phyloP scores from a whole-genome alignment of 2,113 vertebrate genomes.

The Sylvia atricapilla region DNA sequence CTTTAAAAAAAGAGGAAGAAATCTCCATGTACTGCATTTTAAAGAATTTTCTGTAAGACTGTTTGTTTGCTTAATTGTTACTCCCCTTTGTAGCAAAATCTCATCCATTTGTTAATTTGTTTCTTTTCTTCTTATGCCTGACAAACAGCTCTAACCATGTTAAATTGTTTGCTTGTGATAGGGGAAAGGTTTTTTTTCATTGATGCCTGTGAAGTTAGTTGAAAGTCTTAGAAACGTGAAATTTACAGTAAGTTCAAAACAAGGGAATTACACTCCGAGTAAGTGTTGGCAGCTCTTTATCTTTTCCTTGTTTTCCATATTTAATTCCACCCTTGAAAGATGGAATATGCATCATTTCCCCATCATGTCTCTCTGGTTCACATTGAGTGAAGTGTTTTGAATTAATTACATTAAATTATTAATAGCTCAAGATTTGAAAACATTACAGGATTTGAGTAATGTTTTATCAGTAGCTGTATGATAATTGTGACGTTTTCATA shows the following conservation, averaged over 20 bases:
- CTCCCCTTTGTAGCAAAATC: conserved; percentile 28
- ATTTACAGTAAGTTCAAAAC: conserved; percentile 61
- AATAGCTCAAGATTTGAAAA: conserved; percentile 72
- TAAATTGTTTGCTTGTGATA: conserved; percentile 57
- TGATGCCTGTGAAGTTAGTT: conserved; percentile 62
- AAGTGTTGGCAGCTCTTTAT: conserved; percentile 55
- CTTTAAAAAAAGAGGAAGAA: neutral
- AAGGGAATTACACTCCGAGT: conserved; percentile 47
- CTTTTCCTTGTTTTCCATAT: conserved; percentile 66
- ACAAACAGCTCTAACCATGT: conserved; percentile 57
- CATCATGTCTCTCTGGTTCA: conserved; percentile 54
- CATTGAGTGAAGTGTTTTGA: conserved; percentile 72
- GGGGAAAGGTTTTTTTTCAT: conserved; percentile 55
- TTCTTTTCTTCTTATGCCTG: conserved; percentile 48
- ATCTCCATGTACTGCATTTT: neutral
- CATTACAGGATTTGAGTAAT: conserved; percentile 60
- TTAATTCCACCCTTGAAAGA: conserved; percentile 69
- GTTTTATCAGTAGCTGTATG: conserved; percentile 36
- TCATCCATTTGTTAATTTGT: conserved; percentile 50
- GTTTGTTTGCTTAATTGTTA: conserved; percentile 60
- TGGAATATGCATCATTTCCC: conserved; percentile 57
- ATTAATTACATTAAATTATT: conserved; percentile 80
- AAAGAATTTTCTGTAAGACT: conserved; percentile 38
- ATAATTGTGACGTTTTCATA: conserved; percentile 50
- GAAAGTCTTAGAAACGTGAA: conserved; percentile 61